Conservation (phyloP, 2,797 vertebrate species). For the Ceryle rudis region DNA sequence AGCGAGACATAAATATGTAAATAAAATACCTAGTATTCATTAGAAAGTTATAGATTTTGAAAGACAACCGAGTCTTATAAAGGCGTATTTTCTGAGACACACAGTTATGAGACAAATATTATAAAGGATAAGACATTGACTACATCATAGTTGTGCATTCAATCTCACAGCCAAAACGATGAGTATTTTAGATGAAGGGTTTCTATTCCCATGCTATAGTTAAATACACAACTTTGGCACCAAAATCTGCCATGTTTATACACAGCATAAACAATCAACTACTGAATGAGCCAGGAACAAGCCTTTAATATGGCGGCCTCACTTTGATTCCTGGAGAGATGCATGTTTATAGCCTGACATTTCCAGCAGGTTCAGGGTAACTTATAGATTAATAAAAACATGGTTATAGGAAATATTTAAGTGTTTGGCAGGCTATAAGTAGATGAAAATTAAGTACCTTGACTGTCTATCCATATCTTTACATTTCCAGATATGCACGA, state of each 20-base stretch:
- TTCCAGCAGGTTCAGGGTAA: not conserved
- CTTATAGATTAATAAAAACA: fast-evolving
- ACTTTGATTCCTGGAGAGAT: not conserved
- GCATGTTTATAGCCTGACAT: not conserved
- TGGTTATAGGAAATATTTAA: fast-evolving
- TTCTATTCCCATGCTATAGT: too few species aligned
- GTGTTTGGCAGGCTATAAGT: not conserved
- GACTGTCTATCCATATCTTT: fast-evolving
- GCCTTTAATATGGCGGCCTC: not conserved
- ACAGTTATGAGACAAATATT: not conserved
- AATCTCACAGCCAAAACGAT: not conserved
- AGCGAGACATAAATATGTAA: not conserved
- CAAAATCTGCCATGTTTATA: not conserved
- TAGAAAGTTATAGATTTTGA: not conserved
- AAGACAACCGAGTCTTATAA: not conserved
- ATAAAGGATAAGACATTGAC: not conserved
- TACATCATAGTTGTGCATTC: not conserved
- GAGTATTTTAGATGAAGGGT: not conserved
- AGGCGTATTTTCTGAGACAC: not conserved
- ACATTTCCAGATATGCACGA: fast-evolving
- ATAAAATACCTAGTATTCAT: not conserved
- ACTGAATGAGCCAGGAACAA: fast-evolving
- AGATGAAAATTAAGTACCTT: not conserved
- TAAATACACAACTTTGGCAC: fast-evolving
- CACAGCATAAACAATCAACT: not conserved